Base-by-base conservation (phyloP, 2,797 vertebrate species). In the Arctocebus calabarensis region DNA sequence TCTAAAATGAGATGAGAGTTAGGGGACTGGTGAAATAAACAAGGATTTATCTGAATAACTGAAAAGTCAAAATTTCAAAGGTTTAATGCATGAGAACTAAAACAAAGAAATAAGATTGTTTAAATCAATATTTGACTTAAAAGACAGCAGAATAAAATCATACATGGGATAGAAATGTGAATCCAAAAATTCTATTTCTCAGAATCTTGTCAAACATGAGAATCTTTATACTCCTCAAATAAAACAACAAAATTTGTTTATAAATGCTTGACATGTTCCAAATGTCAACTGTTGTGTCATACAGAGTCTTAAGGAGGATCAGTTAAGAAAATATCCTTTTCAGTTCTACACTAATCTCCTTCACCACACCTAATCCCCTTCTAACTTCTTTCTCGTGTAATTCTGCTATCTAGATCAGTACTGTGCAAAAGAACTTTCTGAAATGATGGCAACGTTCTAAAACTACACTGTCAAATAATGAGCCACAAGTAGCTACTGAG, bases 121-220 rank as follows among this genome's bases (percentile, higher is more conserved):
- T 12, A 45, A 90, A 88, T 43, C n/a, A 88, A 2, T 86, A 73
- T 84, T 16, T 96, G n/a, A 88, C 71, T 90, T 43, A 82, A 75
- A 77, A 93, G 55, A 90, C 3, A 86, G 74, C 45, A 90, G 34
- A 77, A 73, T 94, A 59, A 87, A 90, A 96, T 75, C 13, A 74
- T 87, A 75, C 68, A 6, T 70, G 62, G 9, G 48, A 25, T 1
- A 92, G 61, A 94, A 93, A 78, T 57, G 45, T 75, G 19, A 95
- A 85, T 79, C 82, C 68, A 91, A 34, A 93, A 84, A 82, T 84
- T 87, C 27, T 57, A 81, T 66, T 81, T 84, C 92, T 82, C 43
- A 82, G 62, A 93, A 62, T 52, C 73, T 23, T 84, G 45, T 93
- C 14, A 88, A 74, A 95, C 37, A 66, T 43, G 45, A 5, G 9